Percentiles rank a stretch among this genome's conserved stretches.
phyloP scores from a whole-genome alignment of 2,113 vertebrate genomes.

The Copsychus sechellarum region DNA sequence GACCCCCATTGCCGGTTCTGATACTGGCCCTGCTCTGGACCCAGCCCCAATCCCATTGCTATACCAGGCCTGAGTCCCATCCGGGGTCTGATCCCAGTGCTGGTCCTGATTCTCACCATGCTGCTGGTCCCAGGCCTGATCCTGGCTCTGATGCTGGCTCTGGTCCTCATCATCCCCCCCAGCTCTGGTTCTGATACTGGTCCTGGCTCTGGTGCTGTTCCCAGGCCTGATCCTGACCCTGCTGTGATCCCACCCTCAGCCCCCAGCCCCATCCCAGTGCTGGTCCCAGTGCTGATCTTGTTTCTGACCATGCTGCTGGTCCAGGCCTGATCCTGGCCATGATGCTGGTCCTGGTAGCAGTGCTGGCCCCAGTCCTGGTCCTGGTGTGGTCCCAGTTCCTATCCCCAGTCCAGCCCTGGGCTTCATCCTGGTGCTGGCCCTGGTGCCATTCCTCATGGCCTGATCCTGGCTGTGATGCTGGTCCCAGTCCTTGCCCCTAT shows the following conservation, averaged over 20 bases:
- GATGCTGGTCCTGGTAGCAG: neutral
- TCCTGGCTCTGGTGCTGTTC: neutral
- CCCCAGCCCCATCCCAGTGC: neutral
- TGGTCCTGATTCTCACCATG: neutral
- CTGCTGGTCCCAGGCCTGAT: neutral
- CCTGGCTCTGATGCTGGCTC: neutral
- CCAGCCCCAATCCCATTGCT: too few species aligned
- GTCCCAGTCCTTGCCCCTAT: fast-evolving
- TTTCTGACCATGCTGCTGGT: neutral
- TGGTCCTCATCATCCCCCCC: neutral
- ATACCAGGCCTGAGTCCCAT: neutral
- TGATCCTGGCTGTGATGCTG: neutral
- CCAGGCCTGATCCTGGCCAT: neutral
- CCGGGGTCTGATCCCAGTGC: neutral
- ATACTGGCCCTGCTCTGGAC: neutral
- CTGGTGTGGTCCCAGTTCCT: neutral
- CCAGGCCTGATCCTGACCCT: too few species aligned
- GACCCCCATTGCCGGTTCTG: neutral
- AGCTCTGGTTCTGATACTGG: neutral
- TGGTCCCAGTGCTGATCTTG: neutral
- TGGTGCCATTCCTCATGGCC: neutral
- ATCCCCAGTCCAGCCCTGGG: neutral
- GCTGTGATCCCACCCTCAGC: neutral
- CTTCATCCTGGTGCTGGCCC: neutral
- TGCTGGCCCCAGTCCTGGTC: neutral